Conservation (phyloP, 2,888 invertebrate genomes). For the Caenorhabditis afra region DNA sequence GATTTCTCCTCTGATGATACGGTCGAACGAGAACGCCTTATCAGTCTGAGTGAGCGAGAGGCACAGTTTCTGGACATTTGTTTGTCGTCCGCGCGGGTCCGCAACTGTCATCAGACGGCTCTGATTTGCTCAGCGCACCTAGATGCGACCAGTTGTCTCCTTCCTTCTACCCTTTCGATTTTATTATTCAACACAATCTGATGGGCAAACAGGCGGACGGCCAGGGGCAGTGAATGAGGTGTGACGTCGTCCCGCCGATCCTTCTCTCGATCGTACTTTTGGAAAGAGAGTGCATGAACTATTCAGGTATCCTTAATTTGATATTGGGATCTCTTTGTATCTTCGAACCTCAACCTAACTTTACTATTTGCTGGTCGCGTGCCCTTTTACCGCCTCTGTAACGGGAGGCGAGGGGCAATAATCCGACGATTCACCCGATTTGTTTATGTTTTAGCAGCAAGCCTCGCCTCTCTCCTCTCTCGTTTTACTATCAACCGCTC, state of each 20-base stretch:
- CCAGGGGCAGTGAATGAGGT: conserved; percentile 39
- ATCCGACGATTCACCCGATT: conserved; percentile 17
- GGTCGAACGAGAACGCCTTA: conserved; percentile 27
- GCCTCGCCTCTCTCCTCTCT: background rate
- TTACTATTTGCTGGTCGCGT: background rate
- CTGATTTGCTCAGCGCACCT: conserved; percentile 52
- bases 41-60: conserved; percentile 1
- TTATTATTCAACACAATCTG: conserved; percentile 55
- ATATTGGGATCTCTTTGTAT: too few species aligned
- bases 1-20: conserved; percentile 8
- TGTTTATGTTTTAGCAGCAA: conserved; percentile 21
- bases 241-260: conserved; percentile 39
- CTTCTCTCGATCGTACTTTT: conserved; percentile 39
- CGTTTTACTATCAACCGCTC: conserved; percentile 4
- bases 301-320: background rate
- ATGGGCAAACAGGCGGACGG: conserved; percentile 46
- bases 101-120: conserved; percentile 36
- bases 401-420: background rate
- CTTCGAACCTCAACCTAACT: too few species aligned
- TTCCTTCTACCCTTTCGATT: conserved; percentile 23
- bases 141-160: conserved; percentile 49
- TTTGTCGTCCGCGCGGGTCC: conserved; percentile 29
- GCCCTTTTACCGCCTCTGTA: background rate
- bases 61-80: conserved; percentile 11
- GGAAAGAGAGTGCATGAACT: background rate